These are phyloP conservation scores for Odobenus rosmarus DNA, from an alignment of 2,113 vertebrate species.

Conservation along the genomic window DNA sequence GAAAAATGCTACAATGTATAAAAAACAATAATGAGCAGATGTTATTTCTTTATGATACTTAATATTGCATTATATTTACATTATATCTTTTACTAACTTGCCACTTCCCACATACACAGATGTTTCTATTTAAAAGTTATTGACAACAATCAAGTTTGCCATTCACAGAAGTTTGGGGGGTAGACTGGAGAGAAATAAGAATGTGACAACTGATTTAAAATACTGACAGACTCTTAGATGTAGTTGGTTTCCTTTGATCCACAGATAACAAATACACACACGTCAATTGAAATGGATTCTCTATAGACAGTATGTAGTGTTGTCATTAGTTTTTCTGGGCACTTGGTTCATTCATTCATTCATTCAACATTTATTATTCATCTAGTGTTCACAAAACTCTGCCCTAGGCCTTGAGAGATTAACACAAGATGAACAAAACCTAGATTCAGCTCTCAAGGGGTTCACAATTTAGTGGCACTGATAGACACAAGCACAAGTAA, in stretches of 20 bases:
- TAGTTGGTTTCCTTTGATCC: not conserved
- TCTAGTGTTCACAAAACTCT: not conserved
- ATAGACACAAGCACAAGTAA: not conserved
- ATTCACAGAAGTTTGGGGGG: not conserved
- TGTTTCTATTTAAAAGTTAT: slow-evolving; percentile 17
- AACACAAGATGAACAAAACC: not conserved
- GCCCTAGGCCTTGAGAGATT: not conserved
- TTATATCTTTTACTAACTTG: not conserved
- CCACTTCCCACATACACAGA: not conserved
- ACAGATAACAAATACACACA: not conserved
- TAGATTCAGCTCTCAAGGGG: not conserved
- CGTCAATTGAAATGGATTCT: not conserved
- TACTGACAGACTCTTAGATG: not conserved
- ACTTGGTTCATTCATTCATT: not conserved
- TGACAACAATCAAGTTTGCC: not conserved
- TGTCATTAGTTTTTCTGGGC: not conserved
- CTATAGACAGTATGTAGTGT: not conserved
- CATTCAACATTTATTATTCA: not conserved
- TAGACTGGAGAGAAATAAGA: not conserved
- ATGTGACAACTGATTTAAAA: not conserved
- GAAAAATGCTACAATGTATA: not conserved
- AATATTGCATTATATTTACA: not conserved
- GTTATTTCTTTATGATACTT: not conserved
- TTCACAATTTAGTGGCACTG: not conserved
- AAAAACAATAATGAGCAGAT: not conserved